Base-by-base conservation (phyloP, 2,113 vertebrate species). In the Suncus etruscus region DNA sequence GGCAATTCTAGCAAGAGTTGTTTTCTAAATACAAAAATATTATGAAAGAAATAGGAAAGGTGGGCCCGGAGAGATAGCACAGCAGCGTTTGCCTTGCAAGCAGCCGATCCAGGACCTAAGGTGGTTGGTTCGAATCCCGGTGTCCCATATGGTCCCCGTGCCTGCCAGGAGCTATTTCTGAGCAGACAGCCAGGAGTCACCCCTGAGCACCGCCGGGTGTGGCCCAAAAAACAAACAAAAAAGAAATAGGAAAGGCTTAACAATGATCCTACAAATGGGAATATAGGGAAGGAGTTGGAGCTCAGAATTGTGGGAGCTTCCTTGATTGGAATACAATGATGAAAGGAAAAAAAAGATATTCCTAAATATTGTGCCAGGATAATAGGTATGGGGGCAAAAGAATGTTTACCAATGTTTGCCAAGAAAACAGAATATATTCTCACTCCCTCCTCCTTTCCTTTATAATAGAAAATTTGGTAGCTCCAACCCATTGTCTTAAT, bases 1-100 rank as follows among this genome's bases (percentile, higher is more conserved):
- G 94, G 89, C 86, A 94, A 65, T 73, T 66, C 88, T 83, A 86
- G 79, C 54, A 95, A 96, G 95, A 97, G 89, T 93, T 94, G 90
- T 93, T 97, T 95, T 95, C 91, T 96, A 95, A 96, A 97, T 94
- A 94, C 87, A 93, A 92, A 90, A 86, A 91, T 61, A 11, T 85
- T 96, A 84, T 95, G 90, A 92, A 91, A 78, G 84, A 75, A 96
- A 47, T 73, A 92, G 92, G 86, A 91, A 95, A 93, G 78, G 83
- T n/a, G n/a, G n/a, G n/a, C n/a, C n/a, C n/a, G n/a, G n/a, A n/a
- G n/a, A n/a, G n/a, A n/a, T n/a, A n/a, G n/a, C n/a, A n/a, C n/a
- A n/a, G n/a, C n/a, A n/a, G n/a, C n/a, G n/a, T n/a, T n/a, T n/a
- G n/a, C n/a, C n/a, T n/a, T n/a, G n/a, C n/a, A n/a, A n/a, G n/a